Percentiles rank a stretch among this genome's conserved stretches.
phyloP scores from a whole-genome alignment of 92 coral and sea anemone species.

The Meandrina meandrites region DNA sequence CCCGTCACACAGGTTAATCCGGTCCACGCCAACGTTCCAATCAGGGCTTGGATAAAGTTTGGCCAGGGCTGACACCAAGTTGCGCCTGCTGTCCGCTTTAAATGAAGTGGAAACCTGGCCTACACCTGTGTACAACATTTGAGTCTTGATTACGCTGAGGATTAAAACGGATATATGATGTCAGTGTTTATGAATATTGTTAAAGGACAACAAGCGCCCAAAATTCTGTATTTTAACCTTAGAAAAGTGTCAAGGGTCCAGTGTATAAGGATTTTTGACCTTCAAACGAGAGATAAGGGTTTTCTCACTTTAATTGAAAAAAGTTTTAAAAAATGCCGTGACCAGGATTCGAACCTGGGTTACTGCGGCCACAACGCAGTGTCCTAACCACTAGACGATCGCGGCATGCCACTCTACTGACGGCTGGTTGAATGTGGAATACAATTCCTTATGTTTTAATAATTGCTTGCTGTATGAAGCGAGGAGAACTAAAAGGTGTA shows the following conservation, averaged over 20 bases:
- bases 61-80: constrained; percentile 76
- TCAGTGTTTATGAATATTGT: too few species aligned
- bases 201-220: too few species aligned
- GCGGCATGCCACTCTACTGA: not conserved
- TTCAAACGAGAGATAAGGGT: too few species aligned
- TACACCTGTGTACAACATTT: constrained; percentile 59
- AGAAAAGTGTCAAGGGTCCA: too few species aligned
- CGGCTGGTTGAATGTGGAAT: too few species aligned
- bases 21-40: constrained; percentile 97
- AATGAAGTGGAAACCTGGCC: constrained; percentile 70
- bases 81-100: constrained; percentile 73
- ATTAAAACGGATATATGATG: not conserved
- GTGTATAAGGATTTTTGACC: too few species aligned
- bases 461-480: too few species aligned
- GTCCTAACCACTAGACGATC: constrained; percentile 11
- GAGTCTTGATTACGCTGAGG: constrained; percentile 69
- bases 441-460: too few species aligned
- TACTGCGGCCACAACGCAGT: constrained; percentile 90
- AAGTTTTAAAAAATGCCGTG: constrained; percentile 38
- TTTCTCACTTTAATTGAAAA: too few species aligned
- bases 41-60: constrained; percentile 94
- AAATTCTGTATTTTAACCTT: too few species aligned
- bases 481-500: too few species aligned
- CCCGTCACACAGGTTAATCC: constrained; percentile 84
- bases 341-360: constrained; percentile 95